Conservation (phyloP, 2,888 invertebrate species). For the Dasypogon diadema region DNA sequence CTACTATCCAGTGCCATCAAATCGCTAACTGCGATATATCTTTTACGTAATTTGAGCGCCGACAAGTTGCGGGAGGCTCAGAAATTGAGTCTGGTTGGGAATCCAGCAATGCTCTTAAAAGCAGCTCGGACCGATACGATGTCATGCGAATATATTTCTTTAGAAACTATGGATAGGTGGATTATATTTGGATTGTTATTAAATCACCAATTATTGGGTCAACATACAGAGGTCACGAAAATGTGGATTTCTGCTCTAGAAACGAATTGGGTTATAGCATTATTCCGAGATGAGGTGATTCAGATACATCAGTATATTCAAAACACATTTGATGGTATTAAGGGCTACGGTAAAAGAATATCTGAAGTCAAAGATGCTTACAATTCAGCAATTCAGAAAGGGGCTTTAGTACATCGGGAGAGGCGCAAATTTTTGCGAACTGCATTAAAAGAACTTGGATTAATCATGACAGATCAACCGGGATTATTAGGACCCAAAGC, state of each 20-base stretch:
- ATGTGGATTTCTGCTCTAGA: slow-evolving; percentile 94
- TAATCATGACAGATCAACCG: slow-evolving; percentile 97
- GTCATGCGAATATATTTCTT: slow-evolving; percentile 96
- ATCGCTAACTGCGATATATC: slow-evolving; percentile 89
- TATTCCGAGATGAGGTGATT: slow-evolving; percentile 97
- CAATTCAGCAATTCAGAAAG: slow-evolving; percentile 89
- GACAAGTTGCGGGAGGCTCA: slow-evolving; percentile 95
- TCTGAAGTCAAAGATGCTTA: slow-evolving; percentile 97
- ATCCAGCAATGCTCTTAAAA: slow-evolving; percentile 93
- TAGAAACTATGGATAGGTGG: slow-evolving; percentile 97
- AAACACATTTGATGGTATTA: slow-evolving; percentile 92
- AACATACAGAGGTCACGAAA: slow-evolving; percentile 83
- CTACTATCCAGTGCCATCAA: slow-evolving; percentile 86
- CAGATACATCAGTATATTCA: slow-evolving; percentile 95
- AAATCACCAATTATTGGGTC: slow-evolving; percentile 88
- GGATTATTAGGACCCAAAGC: slow-evolving; percentile 98
- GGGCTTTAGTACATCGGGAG: slow-evolving; percentile 93
- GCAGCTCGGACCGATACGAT: slow-evolving; percentile 95
- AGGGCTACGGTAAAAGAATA: slow-evolving; percentile 92
- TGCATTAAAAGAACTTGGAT: slow-evolving; percentile 92
- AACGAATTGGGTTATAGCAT: slow-evolving; percentile 92
- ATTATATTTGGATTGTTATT: slow-evolving; percentile 94
- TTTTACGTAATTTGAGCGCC: slow-evolving; percentile 89
- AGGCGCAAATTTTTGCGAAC: slow-evolving; percentile 95
- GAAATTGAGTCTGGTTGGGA: slow-evolving; percentile 92